Percentiles rank a stretch among this genome's conserved stretches.
Evolutionary conservation across 2,113 vertebrate genomes (phyloP).

Genomic region (Thunnus thynnus): DNA sequence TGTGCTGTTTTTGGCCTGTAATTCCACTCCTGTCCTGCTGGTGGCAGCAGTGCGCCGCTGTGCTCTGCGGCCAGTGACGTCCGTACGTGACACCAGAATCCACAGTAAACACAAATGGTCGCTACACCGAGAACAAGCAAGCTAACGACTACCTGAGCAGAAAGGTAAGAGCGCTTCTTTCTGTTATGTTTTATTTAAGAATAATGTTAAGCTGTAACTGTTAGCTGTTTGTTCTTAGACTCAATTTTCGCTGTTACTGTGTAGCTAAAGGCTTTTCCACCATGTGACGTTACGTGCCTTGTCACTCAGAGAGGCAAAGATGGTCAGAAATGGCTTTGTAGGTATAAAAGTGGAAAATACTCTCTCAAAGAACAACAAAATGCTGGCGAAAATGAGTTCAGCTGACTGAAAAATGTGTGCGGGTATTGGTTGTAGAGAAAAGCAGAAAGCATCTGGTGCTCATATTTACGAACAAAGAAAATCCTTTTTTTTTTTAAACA

Average conservation of each 20-base stretch:
- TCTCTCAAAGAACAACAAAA: neutral
- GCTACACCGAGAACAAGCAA: neutral
- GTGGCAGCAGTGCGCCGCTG: conserved; percentile 39
- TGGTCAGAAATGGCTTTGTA: neutral
- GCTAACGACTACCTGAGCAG: neutral
- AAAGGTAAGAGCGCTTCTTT: conserved; percentile 43
- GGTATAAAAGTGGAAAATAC: neutral
- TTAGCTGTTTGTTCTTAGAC: accelerated
- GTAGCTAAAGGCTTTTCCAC: neutral
- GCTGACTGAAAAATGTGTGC: too few species aligned
- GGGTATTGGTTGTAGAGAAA: too few species aligned
- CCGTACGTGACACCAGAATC: neutral
- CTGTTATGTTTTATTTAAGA: accelerated
- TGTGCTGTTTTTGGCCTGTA: neutral
- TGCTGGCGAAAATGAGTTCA: accelerated
- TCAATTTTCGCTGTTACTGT: too few species aligned
- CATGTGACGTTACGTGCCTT: neutral
- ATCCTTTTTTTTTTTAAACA: neutral
- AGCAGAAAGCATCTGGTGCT: neutral
- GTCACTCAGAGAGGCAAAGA: neutral
- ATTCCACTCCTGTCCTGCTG: conserved; percentile 62
- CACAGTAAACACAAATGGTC: conserved; percentile 61
- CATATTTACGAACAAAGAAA: neutral
- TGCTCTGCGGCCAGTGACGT: neutral
- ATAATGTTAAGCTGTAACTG: accelerated